Conservation (phyloP, 2,888 invertebrate genomes). For the Hypsopygia costalis region DNA sequence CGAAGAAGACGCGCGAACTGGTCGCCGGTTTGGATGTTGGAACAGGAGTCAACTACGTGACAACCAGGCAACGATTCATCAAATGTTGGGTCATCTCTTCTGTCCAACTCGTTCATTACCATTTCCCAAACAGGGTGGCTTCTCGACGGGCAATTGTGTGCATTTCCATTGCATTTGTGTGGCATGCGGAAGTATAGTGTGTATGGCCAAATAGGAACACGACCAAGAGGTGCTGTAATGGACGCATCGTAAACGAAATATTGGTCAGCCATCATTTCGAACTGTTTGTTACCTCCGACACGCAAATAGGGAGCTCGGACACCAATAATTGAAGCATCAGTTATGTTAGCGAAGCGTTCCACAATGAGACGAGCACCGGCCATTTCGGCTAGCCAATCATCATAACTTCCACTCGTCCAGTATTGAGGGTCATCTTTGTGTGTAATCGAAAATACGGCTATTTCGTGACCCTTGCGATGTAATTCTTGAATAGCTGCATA, state of each 20-base stretch:
- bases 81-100: conserved; percentile 95
- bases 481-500: conserved; percentile 94
- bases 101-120: conserved; percentile 97
- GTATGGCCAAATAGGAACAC: conserved; percentile 98
- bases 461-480: conserved; percentile 94
- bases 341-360: conserved; percentile 94
- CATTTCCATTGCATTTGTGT: conserved; percentile 96
- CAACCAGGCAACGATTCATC: conserved; percentile 96
- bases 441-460: conserved; percentile 94
- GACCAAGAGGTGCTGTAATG: conserved; percentile 92
- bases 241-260: conserved; percentile 97
- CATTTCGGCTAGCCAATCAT: conserved; percentile 97
- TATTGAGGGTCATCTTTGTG: conserved; percentile 96
- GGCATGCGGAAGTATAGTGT: conserved; percentile 98
- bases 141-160: conserved; percentile 94
- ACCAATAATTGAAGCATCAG: conserved; percentile 94
- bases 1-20: conserved; percentile 94
- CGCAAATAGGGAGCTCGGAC: conserved; percentile 93
- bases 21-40: conserved; percentile 94
- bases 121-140: conserved; percentile 98
- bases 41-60: conserved; percentile 96
- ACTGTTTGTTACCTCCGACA: conserved; percentile 96
- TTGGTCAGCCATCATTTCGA: conserved; percentile 98
- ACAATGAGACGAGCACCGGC: conserved; percentile 93
- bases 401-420: conserved; percentile 93